Evolutionary conservation across 2,113 vertebrate genomes (phyloP).

Genomic region (Gnathonemus longibarbis): DNA sequence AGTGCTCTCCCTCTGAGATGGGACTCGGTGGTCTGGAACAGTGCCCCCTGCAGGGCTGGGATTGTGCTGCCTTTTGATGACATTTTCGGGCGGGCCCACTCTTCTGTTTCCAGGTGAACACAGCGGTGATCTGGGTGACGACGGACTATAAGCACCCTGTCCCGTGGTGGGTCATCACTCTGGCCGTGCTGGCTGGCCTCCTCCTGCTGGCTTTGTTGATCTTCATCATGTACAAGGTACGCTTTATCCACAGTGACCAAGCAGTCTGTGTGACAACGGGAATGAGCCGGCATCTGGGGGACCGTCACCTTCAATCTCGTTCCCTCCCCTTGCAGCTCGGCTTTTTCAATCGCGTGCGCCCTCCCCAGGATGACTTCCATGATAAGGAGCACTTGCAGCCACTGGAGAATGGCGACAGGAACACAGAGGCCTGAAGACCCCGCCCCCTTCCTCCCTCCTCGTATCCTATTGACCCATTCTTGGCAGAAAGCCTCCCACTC

Average conservation of each 20-base stretch:
- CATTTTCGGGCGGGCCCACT: not conserved
- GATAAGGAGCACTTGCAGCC: slow-evolving; percentile 94
- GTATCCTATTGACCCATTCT: not conserved
- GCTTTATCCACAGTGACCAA: slow-evolving; percentile 42
- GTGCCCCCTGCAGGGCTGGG: not conserved
- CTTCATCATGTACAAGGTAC: slow-evolving; percentile 96
- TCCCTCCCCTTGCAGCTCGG: slow-evolving; percentile 67
- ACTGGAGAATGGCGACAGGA: slow-evolving; percentile 83
- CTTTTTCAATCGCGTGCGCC: slow-evolving; percentile 93
- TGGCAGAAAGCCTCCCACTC: not conserved
- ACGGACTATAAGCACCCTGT: slow-evolving; percentile 67
- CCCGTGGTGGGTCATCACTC: slow-evolving; percentile 86
- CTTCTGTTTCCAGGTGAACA: slow-evolving; percentile 63
- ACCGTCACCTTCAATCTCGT: not conserved
- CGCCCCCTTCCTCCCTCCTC: not conserved
- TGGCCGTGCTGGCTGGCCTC: slow-evolving; percentile 86
- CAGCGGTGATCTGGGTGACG: slow-evolving; percentile 83
- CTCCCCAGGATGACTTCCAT: slow-evolving; percentile 81
- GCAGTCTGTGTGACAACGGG: not conserved
- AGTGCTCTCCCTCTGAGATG: slow-evolving; percentile 38
- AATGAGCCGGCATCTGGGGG: not conserved
- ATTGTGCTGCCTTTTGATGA: not conserved
- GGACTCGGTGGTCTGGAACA: not conserved
- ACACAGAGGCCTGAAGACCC: slow-evolving; percentile 72
- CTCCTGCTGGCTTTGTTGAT: slow-evolving; percentile 86